Percentiles rank a stretch among this genome's conserved stretches.
phyloP scores from a whole-genome alignment of 1,140 invertebrate genomes.

The Panagrolaimus sp. region DNA sequence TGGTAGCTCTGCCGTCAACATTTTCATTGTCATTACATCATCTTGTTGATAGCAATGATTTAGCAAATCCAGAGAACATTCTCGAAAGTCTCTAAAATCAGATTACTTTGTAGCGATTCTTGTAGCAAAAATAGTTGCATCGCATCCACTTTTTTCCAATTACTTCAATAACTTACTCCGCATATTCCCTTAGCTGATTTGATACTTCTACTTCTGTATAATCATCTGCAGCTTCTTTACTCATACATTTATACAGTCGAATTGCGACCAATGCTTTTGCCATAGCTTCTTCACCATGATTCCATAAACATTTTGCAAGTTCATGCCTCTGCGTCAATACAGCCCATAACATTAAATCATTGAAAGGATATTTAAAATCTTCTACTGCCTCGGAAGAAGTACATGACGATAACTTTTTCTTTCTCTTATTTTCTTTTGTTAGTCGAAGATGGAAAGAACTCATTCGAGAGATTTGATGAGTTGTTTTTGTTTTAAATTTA shows the following conservation, averaged over 20 bases:
- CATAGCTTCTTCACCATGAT: conserved; percentile 77
- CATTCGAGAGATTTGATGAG: conserved; percentile 47
- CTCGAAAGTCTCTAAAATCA: conserved; percentile 62
- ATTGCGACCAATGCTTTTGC: conserved; percentile 82
- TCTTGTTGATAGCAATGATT: conserved; percentile 93
- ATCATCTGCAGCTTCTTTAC: conserved; percentile 88
- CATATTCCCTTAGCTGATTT: conserved; percentile 68
- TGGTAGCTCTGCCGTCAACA: conserved; percentile 87
- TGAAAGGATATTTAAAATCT: conserved; percentile 85
- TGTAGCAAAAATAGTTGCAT: too few species aligned
- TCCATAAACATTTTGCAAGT: conserved; percentile 49
- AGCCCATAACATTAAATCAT: conserved; percentile 88
- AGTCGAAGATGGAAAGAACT: conserved; percentile 13
- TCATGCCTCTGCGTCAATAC: conserved; percentile 77
- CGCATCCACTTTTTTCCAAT: too few species aligned
- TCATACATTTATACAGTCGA: conserved; percentile 93
- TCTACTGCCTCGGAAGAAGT: conserved; percentile 33
- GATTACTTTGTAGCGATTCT: too few species aligned
- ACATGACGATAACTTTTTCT: neutral
- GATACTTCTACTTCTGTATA: conserved; percentile 88
- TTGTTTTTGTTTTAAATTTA: conserved; percentile 73
- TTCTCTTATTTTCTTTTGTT: conserved; percentile 25
- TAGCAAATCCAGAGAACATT: conserved; percentile 75
- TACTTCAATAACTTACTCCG: conserved; percentile 59
- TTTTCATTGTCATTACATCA: conserved; percentile 84